Base-by-base conservation (phyloP, 2,797 vertebrate species). In the Characodon lateralis region DNA sequence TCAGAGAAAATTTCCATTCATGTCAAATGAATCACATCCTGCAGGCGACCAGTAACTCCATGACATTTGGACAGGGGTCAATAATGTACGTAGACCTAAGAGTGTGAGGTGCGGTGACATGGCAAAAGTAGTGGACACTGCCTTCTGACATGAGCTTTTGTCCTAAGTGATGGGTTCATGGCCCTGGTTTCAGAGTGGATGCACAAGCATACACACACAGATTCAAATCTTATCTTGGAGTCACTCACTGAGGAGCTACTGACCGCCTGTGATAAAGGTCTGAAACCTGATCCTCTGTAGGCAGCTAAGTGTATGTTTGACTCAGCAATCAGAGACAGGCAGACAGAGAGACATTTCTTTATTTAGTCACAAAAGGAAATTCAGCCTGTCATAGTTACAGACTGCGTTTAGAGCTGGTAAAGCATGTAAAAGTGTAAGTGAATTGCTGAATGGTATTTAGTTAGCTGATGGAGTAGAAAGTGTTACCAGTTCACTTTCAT, bases 131-230 rank as follows among this genome's bases (percentile, higher is more conserved):
- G 91, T 89, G 90, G 72, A 87, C 81, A 76, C 86, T 81, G 81
- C 78, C 93, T 93, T 43, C 80, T 97, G 97, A 97, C 97, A 97
- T 6, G 79, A 83, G 90, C 92, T 94, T 97, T 98, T 98, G 96
- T 98, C 94, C 85, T 73, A 72, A 99, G 94, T 92, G 96, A 98
- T 97, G 94, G 87, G 94, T 95, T 93, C 80, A 77, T 79, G 92
- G 92, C 89, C 93, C 74, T 79, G 88, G 94, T 85, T 91, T 83
- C 8, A 58, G 87, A 93, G 96, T 96, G 96, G 96, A 89, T 63
- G 73, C 84, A 87, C 85, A 76, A 58, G 14, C 83, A 79, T 35
- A 87, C 77, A 84, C 79, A 88, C 74, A 83, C 18, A 91, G 89
- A 84, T 84, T 75, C 83, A 89, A 96, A 97, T 97, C 92, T 95